Evolutionary conservation across 2,888 invertebrate species (phyloP), one percentile per base, ranked within the genome.

Genomic region (Tethea ocularis): DNA sequence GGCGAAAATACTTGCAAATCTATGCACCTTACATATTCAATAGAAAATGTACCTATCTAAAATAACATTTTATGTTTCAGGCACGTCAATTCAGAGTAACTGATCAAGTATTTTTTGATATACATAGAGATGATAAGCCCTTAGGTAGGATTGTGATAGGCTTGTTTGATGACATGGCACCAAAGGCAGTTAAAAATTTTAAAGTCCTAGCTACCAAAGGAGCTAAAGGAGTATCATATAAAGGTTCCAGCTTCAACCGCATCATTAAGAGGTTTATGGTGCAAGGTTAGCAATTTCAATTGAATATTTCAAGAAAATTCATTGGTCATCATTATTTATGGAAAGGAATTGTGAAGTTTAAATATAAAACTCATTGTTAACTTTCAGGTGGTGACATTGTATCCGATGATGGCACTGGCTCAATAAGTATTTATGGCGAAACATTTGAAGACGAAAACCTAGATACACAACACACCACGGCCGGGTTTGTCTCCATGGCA

Each of bases 401-500:
- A 1, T 95, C 95, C 57, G 94, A 95, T 57, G 96, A 98, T 87
- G 98, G 98, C 0, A 94, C 95, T 2, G 98, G 98, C 1, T 95
- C 97, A 0, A 94, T 96, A 36, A 98, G 97, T 80, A 97, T 98
- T 73, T 98, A 97, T 82, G 98, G 98, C 0, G 95, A 95, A 65
- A 94, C 94, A 68, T 98, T 98, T 83, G 94, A 96, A 20, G 98
- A 99, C 85, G 99, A 99, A 86, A 97, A 96, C 78, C 95, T 98
- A 73, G 94, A 94, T 29, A 94, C 98, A 5, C 95, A 96, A 75
- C 98, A 98, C 79, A 95, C 95, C 63, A 95, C 95, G 13, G 95
- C 97, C 2, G 98, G 99, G 59, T 97, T 97, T 87, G 91, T 99
- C 51, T 97, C 97, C 68, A 98, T 98, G 98, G 98, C 98, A 1